Evolutionary conservation across 2,113 vertebrate genomes (phyloP).

Genomic region (Pyrgilauda ruficollis): DNA sequence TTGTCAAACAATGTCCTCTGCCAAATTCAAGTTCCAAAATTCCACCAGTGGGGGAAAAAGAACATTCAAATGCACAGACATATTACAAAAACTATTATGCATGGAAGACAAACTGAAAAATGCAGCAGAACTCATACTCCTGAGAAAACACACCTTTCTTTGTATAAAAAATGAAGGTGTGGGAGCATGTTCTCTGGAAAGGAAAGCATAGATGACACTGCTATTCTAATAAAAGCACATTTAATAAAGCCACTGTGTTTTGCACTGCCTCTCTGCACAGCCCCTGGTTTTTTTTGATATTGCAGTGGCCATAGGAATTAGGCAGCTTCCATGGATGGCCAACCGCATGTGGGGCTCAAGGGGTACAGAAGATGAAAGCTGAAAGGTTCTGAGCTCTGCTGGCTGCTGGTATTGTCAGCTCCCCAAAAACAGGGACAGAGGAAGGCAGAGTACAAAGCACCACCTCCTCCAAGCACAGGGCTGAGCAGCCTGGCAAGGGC

Average conservation of each 20-base stretch:
- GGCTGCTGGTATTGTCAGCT: neutral
- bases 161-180: neutral
- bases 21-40: neutral
- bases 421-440: neutral
- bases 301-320: neutral
- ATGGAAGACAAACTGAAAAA: neutral
- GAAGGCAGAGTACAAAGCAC: neutral
- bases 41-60: neutral
- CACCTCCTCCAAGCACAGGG: neutral
- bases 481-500: neutral
- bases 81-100: neutral
- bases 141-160: neutral
- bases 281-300: neutral
- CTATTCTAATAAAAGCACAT: neutral
- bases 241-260: neutral
- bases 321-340: neutral
- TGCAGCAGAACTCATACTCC: neutral
- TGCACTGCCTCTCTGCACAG: neutral
- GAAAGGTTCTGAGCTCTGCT: neutral
- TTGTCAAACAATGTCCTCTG: neutral
- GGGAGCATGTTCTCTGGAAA: neutral
- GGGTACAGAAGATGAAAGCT: neutral
- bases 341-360: neutral
- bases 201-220: neutral
- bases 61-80: neutral